Conservation (phyloP, 2,888 invertebrate genomes). For the Drosophila robusta region DNA sequence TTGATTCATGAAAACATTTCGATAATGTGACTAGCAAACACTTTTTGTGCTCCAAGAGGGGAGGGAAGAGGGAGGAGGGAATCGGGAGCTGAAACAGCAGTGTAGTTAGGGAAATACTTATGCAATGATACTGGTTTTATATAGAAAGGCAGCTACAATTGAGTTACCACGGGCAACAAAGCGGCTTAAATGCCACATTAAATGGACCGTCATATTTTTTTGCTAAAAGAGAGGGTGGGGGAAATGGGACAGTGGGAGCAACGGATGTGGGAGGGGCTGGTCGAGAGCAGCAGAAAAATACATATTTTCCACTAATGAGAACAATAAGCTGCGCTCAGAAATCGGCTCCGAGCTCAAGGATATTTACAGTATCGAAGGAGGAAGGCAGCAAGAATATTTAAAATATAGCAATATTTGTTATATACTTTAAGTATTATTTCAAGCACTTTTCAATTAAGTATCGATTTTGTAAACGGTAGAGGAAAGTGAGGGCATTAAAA, state of each 20-base stretch:
- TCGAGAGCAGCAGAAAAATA: conserved; percentile 2
- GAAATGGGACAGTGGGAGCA: not conserved
- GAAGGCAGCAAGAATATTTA: not conserved
- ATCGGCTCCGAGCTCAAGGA: conserved; percentile 14
- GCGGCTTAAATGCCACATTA: conserved; percentile 69
- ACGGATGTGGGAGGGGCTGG: conserved; percentile 4
- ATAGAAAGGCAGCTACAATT: conserved; percentile 44
- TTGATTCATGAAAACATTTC: conserved; percentile 74
- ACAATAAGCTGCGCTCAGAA: conserved; percentile 34
- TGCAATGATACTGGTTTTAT: conserved; percentile 13
- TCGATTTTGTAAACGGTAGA: not conserved
- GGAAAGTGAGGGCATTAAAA: no score
- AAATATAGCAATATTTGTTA: not conserved
- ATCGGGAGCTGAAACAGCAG: no score
- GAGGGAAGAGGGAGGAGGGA: not conserved
- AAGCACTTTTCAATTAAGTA: not conserved
- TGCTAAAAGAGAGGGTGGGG: not conserved
- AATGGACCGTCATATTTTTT: conserved; percentile 56
- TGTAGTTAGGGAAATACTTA: conserved; percentile 1
- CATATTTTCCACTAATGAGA: conserved; percentile 43
- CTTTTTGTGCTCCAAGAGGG: not conserved
- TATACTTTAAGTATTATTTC: not conserved
- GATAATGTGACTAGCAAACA: conserved; percentile 47
- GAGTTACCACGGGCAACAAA: conserved; percentile 68
- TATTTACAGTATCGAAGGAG: conserved; percentile 34